Base-by-base conservation (phyloP, 2,888 invertebrate species). In the Fabriciana adippe region DNA sequence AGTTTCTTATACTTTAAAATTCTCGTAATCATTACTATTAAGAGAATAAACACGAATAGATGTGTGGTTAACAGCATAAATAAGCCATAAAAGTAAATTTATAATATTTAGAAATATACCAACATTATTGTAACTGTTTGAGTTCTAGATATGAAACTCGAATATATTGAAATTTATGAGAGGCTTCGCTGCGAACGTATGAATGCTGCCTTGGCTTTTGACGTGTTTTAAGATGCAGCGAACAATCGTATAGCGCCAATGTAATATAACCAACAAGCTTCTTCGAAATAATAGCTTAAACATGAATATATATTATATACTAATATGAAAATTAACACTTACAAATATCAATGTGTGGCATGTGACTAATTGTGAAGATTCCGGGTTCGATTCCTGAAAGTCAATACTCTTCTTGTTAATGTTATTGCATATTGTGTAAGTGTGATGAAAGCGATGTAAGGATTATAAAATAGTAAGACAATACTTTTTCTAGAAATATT, bases 71-170 rank as follows among this genome's bases (percentile, higher is more conserved):
- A 6, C 31, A 8, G n/a, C 6, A 16, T 15, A 16, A 51, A 51
- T 51, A 18, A 16, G 4, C 13, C 13, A 18, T 53, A 14, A 18
- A 53, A 53, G 15, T 21, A 14, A 21, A 15, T 55, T 35, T 31
- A n/a, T 55, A n/a, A n/a, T 14, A 16, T 8, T 31, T 35, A 31
- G 6, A 31, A 74, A 75, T 11, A 72, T 73, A 68, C 66, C 48
- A 71, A 68, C 53, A 45, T 62, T 62, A 62, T 53, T 53, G 15
- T n/a, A 56, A 50, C 16, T 26, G 64, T 64, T 55, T 21, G 64
- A 50, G 48, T 64, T 64, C 64, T 18, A 64, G 50, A 64, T 55
- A 56, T 66, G 53, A 54, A 54, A 54, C 59, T 16, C 48, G 66
- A 66, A 66, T 60, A 67, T 67, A 56, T 56, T 55, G 50, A 55